Conservation (phyloP, 1,140 invertebrate genomes). For the Physella acuta region DNA sequence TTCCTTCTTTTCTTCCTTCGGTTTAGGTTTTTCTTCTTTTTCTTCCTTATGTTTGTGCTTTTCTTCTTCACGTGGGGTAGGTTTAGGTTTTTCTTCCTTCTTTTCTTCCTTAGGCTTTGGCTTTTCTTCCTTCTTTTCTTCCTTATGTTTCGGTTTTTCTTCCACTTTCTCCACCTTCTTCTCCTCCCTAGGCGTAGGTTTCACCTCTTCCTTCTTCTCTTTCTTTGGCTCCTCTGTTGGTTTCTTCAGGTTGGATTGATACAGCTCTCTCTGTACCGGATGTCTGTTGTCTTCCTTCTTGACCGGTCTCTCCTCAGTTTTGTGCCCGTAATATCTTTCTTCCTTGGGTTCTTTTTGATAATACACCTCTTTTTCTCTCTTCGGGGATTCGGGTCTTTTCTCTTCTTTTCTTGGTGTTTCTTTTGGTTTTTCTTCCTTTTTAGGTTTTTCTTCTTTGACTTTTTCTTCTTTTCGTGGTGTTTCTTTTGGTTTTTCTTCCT, state of each 20-base stretch:
- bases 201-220: neutral
- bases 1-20: neutral
- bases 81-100: neutral
- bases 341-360: neutral
- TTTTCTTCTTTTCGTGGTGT: neutral
- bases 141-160: constrained; percentile 4
- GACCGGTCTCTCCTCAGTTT: neutral
- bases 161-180: neutral
- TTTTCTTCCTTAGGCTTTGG: constrained; percentile 3
- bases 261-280: neutral
- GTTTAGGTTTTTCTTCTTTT: neutral
- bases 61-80: neutral
- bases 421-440: neutral
- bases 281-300: constrained; percentile 6
- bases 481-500: neutral
- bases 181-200: constrained; percentile 1
- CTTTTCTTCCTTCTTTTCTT: neutral
- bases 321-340: constrained; percentile 9
- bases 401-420: neutral
- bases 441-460: neutral
- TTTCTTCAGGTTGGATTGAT: constrained; percentile 5
- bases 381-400: neutral
- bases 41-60: neutral
- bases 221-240: constrained; percentile 1
- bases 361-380: neutral